Percentiles rank a stretch among this genome's conserved stretches.
Evolutionary conservation across 2,888 invertebrate genomes (phyloP).

Genomic region (Stramonita haemastoma): DNA sequence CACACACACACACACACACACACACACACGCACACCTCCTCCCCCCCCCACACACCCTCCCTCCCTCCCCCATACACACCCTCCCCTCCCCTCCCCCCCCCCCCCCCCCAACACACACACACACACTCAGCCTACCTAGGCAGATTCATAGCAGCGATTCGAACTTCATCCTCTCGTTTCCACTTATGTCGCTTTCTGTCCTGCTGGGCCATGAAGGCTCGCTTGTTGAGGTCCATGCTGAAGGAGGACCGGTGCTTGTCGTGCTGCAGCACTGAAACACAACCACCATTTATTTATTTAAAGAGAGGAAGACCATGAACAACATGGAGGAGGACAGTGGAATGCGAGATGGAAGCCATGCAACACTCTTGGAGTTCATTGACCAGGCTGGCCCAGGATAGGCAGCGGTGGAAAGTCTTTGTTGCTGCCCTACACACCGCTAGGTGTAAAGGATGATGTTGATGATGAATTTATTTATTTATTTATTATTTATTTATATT

Average conservation of each 20-base stretch:
- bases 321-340: too few relatives aligned
- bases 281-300: too few relatives aligned
- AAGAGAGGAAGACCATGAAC: too few relatives aligned
- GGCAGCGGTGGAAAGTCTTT: too few relatives aligned
- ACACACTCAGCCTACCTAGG: conserved; percentile 50
- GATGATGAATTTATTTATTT: too few relatives aligned
- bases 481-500: too few relatives aligned
- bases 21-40: background rate
- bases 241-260: conserved; percentile 57
- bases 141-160: conserved; percentile 65
- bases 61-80: background rate
- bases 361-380: too few relatives aligned
- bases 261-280: conserved; percentile 52
- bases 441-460: too few relatives aligned
- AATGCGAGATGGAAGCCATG: too few relatives aligned
- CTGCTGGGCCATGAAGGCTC: conserved; percentile 66
- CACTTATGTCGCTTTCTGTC: conserved; percentile 68
- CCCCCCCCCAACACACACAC: background rate
- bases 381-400: too few relatives aligned
- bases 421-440: too few relatives aligned
- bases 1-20: conserved; percentile 20
- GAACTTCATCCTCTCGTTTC: conserved; percentile 67
- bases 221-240: conserved; percentile 63
- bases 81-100: too few relatives aligned
- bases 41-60: background rate